Evolutionary conservation across 2,888 invertebrate genomes (phyloP).

Genomic region (Clepsis dumicolana): DNA sequence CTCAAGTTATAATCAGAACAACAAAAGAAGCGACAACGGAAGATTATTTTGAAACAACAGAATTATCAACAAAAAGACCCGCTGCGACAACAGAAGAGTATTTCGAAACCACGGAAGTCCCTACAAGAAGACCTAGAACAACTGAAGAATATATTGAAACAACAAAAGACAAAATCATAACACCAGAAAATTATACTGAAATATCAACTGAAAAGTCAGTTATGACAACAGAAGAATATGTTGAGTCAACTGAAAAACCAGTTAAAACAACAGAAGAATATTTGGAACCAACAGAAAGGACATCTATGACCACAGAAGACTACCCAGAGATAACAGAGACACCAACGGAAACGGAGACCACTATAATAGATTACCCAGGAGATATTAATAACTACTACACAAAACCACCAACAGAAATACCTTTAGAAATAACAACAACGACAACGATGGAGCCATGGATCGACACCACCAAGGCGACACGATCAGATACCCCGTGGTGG

Average conservation of each 20-base stretch:
- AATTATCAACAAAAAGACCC: not conserved
- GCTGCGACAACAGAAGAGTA: not conserved
- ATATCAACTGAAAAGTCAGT: not conserved
- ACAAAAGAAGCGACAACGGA: not conserved
- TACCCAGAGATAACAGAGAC: not conserved
- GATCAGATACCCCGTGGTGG: not conserved
- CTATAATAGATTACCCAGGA: not conserved
- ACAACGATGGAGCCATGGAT: not conserved
- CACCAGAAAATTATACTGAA: not conserved
- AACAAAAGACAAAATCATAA: not conserved
- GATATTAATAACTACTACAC: not conserved
- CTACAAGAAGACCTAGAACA: not conserved
- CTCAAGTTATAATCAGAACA: not conserved
- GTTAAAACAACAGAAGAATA: not conserved
- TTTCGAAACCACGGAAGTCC: not conserved
- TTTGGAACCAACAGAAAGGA: not conserved
- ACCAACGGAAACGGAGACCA: not conserved
- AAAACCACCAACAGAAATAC: not conserved
- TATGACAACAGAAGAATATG: not conserved
- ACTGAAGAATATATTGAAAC: not conserved
- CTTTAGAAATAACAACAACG: not conserved
- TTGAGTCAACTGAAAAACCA: not conserved
- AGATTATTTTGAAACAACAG: not conserved
- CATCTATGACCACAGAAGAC: not conserved
- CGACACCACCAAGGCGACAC: not conserved